A percentile compares a stretch with the other conserved stretches of the same genome.
These are phyloP conservation scores for Periplaneta americana DNA, from an alignment of 1,140 invertebrate species.

Conservation along the genomic window DNA sequence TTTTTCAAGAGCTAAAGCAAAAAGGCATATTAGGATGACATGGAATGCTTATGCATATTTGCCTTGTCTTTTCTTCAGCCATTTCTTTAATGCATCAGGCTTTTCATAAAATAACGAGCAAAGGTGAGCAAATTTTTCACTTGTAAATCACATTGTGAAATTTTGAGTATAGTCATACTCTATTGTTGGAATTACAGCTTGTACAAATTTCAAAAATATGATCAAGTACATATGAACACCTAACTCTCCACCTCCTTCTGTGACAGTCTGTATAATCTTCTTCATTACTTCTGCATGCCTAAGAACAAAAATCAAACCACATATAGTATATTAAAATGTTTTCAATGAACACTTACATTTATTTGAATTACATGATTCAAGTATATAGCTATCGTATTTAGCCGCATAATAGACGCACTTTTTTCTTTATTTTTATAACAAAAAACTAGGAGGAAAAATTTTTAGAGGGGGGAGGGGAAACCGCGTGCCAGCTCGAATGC, in stretches of 20 bases:
- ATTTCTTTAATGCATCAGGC: neutral
- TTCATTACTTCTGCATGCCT: slow-evolving; percentile 99
- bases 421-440: no score
- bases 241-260: slow-evolving; percentile 90
- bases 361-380: no score
- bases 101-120: slow-evolving; percentile 25
- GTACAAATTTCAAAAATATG: slow-evolving; percentile 99
- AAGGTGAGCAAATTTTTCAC: neutral
- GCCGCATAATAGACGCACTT: no score
- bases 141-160: slow-evolving; percentile 69
- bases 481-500: no score
- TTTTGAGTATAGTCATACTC: slow-evolving; percentile 99
- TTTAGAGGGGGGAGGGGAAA: no score
- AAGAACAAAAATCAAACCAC: slow-evolving; percentile 29
- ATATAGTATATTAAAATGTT: no score
- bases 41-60: neutral
- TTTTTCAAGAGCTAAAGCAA: neutral
- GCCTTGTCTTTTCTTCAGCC: neutral
- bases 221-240: slow-evolving; percentile 98
- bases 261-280: slow-evolving; percentile 96
- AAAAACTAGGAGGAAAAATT: no score
- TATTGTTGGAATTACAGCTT: slow-evolving; percentile 98
- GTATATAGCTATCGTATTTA: no score
- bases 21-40: neutral
- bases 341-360: no score